Evolutionary conservation across 2,888 invertebrate species (phyloP).

Genomic region (Geotrupes spiniger): DNA sequence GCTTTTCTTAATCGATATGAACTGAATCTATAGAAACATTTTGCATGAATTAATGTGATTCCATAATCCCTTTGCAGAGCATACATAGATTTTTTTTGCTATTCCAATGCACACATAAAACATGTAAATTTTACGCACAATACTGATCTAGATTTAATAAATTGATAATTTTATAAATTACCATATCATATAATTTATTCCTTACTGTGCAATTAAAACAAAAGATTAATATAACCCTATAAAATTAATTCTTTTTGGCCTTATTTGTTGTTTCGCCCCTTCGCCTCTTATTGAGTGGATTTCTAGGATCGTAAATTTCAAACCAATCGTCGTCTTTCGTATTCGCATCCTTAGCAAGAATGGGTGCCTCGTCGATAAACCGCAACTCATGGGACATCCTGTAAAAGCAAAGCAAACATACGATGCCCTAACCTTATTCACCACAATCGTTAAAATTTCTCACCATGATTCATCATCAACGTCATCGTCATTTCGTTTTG

Average conservation of each 20-base stretch:
- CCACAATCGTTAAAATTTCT: slow-evolving; percentile 5
- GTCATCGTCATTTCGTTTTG: slow-evolving; percentile 38
- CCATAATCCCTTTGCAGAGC: too few species aligned
- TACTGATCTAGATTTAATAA: too few species aligned
- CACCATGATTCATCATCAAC: slow-evolving; percentile 32
- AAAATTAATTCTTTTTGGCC: slow-evolving; percentile 19
- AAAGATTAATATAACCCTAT: too few species aligned
- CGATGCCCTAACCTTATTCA: background rate
- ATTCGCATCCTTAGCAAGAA: slow-evolving; percentile 89
- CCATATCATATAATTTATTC: too few species aligned
- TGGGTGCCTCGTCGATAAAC: slow-evolving; percentile 66
- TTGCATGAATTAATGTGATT: too few species aligned
- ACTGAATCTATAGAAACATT: too few species aligned
- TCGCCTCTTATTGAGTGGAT: slow-evolving; percentile 88
- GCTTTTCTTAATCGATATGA: too few species aligned
- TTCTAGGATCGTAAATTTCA: slow-evolving; percentile 93
- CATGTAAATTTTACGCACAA: too few species aligned
- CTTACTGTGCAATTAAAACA: too few species aligned
- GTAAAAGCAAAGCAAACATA: slow-evolving; percentile 20
- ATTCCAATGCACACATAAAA: too few species aligned
- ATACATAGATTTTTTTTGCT: too few species aligned
- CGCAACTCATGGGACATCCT: slow-evolving; percentile 66
- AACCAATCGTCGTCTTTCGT: slow-evolving; percentile 94
- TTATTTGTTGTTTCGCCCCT: slow-evolving; percentile 64
- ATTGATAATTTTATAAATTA: too few species aligned